phyloP scores from a whole-genome alignment of 2,888 invertebrate genomes.

The Reticulitermes lucifugus region DNA sequence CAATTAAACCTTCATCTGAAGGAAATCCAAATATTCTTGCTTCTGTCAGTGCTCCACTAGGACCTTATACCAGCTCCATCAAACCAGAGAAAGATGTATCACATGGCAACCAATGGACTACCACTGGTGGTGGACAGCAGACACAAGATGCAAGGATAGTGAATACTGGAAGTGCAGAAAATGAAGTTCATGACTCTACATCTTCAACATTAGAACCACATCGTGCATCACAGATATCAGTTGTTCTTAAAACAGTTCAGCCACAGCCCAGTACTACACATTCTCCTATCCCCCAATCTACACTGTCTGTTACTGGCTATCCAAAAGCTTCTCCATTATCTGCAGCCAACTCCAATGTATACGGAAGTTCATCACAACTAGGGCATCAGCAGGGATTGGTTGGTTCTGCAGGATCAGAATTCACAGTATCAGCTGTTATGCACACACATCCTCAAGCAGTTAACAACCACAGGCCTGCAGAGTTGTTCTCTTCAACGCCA shows the following conservation, averaged over 20 bases:
- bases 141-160: slow-evolving; percentile 44
- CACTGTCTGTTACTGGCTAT: slow-evolving; percentile 40
- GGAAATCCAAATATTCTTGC: slow-evolving; percentile 54
- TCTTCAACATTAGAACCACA: slow-evolving; percentile 23
- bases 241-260: slow-evolving; percentile 48
- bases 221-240: slow-evolving; percentile 45
- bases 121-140: neutral
- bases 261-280: slow-evolving; percentile 5
- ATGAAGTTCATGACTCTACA: neutral
- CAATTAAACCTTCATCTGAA: slow-evolving; percentile 55
- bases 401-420: slow-evolving; percentile 58
- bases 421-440: slow-evolving; percentile 64
- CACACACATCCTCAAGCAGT: slow-evolving; percentile 59
- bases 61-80: neutral
- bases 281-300: slow-evolving; percentile 16
- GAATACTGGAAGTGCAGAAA: slow-evolving; percentile 8
- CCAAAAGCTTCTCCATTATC: slow-evolving; percentile 54
- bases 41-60: neutral
- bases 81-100: slow-evolving; percentile 48
- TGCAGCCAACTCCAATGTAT: slow-evolving; percentile 42
- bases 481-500: slow-evolving; percentile 23
- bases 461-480: slow-evolving; percentile 47
- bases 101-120: neutral
- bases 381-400: slow-evolving; percentile 42
- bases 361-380: neutral